These are phyloP conservation scores for Cyclophora albipunctata DNA, from an alignment of 2,888 invertebrate species.

Conservation along the genomic window DNA sequence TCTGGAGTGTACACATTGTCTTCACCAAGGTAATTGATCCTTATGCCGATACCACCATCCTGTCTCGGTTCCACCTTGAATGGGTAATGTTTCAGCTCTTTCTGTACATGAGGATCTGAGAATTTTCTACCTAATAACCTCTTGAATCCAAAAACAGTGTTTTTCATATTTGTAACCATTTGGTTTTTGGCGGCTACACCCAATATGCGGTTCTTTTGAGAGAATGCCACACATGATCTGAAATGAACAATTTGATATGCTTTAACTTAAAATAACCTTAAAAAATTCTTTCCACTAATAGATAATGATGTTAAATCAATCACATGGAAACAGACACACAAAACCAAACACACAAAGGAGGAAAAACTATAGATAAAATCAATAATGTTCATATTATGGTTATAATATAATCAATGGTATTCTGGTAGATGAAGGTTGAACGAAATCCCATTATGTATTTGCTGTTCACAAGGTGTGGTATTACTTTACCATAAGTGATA, in stretches of 20 bases:
- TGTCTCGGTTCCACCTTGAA: conserved; percentile 84
- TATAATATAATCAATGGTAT: too few relatives aligned
- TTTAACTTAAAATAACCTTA: conserved; percentile 7
- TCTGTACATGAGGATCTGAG: conserved; percentile 90
- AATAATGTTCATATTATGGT: too few relatives aligned
- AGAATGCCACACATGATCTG: conserved; percentile 97
- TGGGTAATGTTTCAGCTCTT: conserved; percentile 86
- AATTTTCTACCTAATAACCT: conserved; percentile 92
- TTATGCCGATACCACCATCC: conserved; percentile 89
- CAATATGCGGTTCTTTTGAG: conserved; percentile 91
- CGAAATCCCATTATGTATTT: too few relatives aligned
- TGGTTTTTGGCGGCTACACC: conserved; percentile 98
- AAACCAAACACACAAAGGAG: too few relatives aligned
- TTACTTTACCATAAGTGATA: conserved; percentile 16
- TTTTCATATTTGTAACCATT: conserved; percentile 97
- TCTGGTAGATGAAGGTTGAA: too few relatives aligned
- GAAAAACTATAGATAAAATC: too few relatives aligned
- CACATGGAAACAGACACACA: too few relatives aligned
- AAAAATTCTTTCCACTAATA: too few relatives aligned
- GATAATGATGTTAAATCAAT: too few relatives aligned
- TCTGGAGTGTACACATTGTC: conserved; percentile 91
- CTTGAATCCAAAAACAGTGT: conserved; percentile 96
- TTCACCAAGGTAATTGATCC: conserved; percentile 91
- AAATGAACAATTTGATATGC: background rate
- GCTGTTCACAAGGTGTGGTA: too few relatives aligned